A percentile compares a stretch with the other conserved stretches of the same genome.
Conservation (phyloP, 2,113 vertebrate species). For the Mobula hypostoma region DNA sequence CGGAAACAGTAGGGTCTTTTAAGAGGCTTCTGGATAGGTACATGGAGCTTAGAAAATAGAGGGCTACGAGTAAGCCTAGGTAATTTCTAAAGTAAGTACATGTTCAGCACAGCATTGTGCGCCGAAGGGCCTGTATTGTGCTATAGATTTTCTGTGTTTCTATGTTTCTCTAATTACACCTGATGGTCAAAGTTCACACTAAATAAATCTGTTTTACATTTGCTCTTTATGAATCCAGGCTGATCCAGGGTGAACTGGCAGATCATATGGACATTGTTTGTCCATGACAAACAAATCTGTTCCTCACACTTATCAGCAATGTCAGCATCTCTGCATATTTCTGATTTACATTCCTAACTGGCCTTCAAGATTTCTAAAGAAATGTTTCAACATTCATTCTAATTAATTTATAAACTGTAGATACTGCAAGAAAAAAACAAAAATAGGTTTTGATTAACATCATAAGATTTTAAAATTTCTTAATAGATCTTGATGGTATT, state of each 20-base stretch:
- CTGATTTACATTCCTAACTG: constrained; percentile 49
- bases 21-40: too few relatives aligned
- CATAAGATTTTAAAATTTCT: not conserved
- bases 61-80: too few relatives aligned
- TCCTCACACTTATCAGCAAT: constrained; percentile 58
- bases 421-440: not conserved
- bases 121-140: too few relatives aligned
- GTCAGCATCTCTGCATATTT: constrained; percentile 61
- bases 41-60: too few relatives aligned
- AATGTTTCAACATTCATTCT: not conserved
- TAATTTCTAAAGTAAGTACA: too few relatives aligned
- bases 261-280: constrained; percentile 54
- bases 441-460: too few relatives aligned
- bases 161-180: constrained; percentile 43
- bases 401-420: not conserved
- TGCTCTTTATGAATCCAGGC: constrained; percentile 54
- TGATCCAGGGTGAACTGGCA: constrained; percentile 68
- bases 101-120: too few relatives aligned
- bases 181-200: constrained; percentile 71
- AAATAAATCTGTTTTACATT: constrained; percentile 54
- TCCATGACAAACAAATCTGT: constrained; percentile 59
- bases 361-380: constrained; percentile 50
- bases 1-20: too few relatives aligned
- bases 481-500: not conserved
- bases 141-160: too few relatives aligned